Base-by-base conservation (phyloP, 2,113 vertebrate species). In the Phylloscopus trochilus region DNA sequence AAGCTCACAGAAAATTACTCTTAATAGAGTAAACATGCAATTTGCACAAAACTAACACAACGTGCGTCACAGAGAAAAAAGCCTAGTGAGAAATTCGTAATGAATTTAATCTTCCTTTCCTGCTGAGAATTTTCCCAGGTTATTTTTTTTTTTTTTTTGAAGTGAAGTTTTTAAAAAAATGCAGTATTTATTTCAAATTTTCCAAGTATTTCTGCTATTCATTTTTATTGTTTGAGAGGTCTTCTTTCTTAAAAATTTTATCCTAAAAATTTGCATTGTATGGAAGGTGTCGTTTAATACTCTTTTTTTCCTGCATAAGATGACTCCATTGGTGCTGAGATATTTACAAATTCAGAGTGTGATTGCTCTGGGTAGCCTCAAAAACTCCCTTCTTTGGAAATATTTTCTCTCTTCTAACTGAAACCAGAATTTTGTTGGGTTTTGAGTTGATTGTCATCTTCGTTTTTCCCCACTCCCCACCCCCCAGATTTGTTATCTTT, bases 1-100 rank as follows among this genome's bases (percentile, higher is more conserved):
- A 92, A 85, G 83, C 87, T 91, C 90, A 78, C 30, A 90, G 49
- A 79, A 91, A 92, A 96, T 96, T 92, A 95, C 69, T 92, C 90
- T 93, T 95, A 96, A 92, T 86, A 95, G 83, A 95, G 79, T 87
- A 96, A 93, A 97, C 70, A 92, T 33, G 43, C 79, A 90, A 69
- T 87, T 90, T 93, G 83, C 63, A 92, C 69, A 91, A 94, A 95
- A 89, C 81, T 74, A 84, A 67, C 83, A 89, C 69, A 83, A 87
- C 4, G 33, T n/a, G 2, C 35, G 39, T 66, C 47, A 70, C 63
- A 41, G 52, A 78, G 70, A 31, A 89, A 83, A 92, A 88, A 66
- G 13, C 26, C 47, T 10, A 31, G 39, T n/a, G 20, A 83, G 43
- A 91, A 77, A 59, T 46, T 56, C 35, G 22, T 55, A 15, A 64